Evolutionary conservation across 2,888 invertebrate species (phyloP).

Genomic region (Leucophora obtusa): DNA sequence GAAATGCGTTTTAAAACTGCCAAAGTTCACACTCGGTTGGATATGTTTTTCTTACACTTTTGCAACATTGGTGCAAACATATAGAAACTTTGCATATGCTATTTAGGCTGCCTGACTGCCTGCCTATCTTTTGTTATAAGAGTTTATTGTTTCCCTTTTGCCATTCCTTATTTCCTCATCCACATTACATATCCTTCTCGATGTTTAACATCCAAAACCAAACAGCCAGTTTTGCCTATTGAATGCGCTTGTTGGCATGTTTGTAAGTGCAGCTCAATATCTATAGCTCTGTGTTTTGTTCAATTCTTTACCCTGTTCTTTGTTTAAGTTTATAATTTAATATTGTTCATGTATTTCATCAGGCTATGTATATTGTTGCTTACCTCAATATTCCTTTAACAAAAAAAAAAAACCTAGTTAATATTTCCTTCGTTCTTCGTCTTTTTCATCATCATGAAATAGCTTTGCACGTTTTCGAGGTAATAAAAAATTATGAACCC

Average conservation of each 20-base stretch:
- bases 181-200: not conserved
- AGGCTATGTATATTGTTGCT: not conserved
- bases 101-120: not conserved
- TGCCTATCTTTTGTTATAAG: not conserved
- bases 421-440: not conserved
- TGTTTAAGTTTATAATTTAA: constrained; percentile 34
- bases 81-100: constrained; percentile 5
- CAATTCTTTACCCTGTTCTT: not conserved
- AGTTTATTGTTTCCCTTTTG: not conserved
- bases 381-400: not conserved
- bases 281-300: not conserved
- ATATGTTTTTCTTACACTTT: constrained; percentile 42
- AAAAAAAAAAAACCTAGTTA: not conserved
- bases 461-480: constrained; percentile 11
- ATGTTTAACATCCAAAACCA: not conserved
- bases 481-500: constrained; percentile 25
- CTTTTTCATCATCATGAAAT: constrained; percentile 1
- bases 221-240: not conserved
- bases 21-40: constrained; percentile 44
- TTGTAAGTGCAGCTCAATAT: not conserved
- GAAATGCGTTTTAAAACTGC: constrained; percentile 18
- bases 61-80: constrained; percentile 1
- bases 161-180: not conserved
- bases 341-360: constrained; percentile 10
- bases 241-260: not conserved